phyloP scores from a whole-genome alignment of 2,113 vertebrate genomes.

The Ibidorhyncha struthersii region DNA sequence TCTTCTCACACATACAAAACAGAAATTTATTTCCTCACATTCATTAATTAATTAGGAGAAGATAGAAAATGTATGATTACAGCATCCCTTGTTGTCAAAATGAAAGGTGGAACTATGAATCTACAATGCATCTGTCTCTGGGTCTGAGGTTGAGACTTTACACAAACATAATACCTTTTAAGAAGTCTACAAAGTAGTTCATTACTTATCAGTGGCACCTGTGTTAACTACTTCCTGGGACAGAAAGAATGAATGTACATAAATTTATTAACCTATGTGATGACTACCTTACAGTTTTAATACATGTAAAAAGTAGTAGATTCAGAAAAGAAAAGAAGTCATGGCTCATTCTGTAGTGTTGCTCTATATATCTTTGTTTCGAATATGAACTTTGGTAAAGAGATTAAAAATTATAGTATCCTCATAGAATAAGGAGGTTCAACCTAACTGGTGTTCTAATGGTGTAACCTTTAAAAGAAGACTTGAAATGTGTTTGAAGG shows the following conservation, averaged over 20 bases:
- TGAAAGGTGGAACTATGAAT: not conserved
- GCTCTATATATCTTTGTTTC: not conserved
- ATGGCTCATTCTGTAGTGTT: not conserved
- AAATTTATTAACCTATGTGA: not conserved
- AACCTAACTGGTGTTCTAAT: not conserved
- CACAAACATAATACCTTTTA: not conserved
- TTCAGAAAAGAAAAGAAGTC: conserved; percentile 29
- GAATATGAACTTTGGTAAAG: not conserved
- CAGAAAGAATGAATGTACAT: not conserved
- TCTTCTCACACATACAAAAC: not conserved
- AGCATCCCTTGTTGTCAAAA: not conserved
- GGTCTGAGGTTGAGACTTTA: not conserved
- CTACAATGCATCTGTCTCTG: not conserved
- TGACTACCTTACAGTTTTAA: not conserved
- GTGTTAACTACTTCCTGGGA: not conserved
- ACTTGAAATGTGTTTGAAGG: not conserved
- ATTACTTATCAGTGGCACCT: not conserved
- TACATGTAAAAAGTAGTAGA: not conserved
- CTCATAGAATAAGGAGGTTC: not conserved
- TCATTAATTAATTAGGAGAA: not conserved
- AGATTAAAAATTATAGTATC: not conserved
- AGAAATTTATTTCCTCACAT: not conserved
- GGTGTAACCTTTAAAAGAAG: not conserved
- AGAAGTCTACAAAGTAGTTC: not conserved
- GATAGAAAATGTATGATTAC: not conserved